Conservation (phyloP, 37 sponge, comb jelly and placozoan genomes). For the Chondrilla cf. caribensis region DNA sequence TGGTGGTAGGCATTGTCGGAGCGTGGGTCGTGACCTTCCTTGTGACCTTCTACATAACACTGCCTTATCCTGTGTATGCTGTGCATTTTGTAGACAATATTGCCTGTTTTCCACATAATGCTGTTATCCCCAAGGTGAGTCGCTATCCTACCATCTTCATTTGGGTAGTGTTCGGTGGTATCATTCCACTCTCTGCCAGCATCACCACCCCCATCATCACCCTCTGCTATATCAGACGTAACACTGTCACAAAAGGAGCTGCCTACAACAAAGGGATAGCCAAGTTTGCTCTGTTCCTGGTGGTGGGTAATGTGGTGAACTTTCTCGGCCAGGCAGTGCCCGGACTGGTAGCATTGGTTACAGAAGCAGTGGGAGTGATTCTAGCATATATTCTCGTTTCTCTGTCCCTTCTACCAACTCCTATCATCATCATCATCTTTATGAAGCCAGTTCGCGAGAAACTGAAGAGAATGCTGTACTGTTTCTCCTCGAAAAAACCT, state of each 20-base stretch:
- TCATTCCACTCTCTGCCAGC: not conserved
- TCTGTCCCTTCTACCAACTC: not conserved
- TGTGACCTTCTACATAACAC: not conserved
- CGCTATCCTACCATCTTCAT: not conserved
- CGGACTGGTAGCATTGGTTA: not conserved
- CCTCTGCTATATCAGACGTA: not conserved
- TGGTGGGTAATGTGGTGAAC: not conserved
- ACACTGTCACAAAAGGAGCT: not conserved
- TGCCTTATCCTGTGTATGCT: not conserved
- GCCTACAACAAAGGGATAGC: constrained; percentile 1
- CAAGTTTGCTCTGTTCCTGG: constrained; percentile 2
- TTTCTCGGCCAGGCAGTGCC: not conserved
- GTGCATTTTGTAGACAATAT: not conserved
- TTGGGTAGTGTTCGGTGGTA: not conserved
- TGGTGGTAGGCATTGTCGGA: not conserved
- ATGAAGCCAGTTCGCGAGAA: constrained; percentile 3
- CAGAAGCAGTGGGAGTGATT: not conserved
- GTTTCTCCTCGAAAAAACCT: too few relatives aligned
- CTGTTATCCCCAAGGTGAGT: not conserved
- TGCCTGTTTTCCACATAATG: not conserved
- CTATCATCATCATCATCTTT: not conserved
- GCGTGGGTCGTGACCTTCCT: not conserved
- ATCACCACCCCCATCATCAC: not conserved
- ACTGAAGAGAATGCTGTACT: not conserved
- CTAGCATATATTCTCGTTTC: not conserved